Conservation (phyloP, 2,888 invertebrate genomes). For the Idaea straminata region DNA sequence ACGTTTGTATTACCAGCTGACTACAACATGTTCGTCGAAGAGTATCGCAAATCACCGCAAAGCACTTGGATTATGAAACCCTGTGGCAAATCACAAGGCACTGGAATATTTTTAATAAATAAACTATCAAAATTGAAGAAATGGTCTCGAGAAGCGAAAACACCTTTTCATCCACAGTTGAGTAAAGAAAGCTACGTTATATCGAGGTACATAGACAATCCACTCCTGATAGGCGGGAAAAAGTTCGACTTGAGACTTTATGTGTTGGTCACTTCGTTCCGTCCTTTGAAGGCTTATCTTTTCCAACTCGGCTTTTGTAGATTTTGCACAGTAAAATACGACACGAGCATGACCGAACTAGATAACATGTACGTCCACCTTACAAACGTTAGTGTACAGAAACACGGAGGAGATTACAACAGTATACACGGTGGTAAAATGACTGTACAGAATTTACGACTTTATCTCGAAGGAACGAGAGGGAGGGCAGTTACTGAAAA, state of each 20-base stretch:
- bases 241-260: slow-evolving; percentile 97
- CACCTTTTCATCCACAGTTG: slow-evolving; percentile 90
- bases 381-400: slow-evolving; percentile 98
- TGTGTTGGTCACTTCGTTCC: slow-evolving; percentile 95
- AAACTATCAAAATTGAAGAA: slow-evolving; percentile 95
- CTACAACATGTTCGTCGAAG: slow-evolving; percentile 98
- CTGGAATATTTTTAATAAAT: slow-evolving; percentile 97
- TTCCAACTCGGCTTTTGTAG: slow-evolving; percentile 96
- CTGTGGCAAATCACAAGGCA: slow-evolving; percentile 95
- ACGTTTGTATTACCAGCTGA: slow-evolving; percentile 97
- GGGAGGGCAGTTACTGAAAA: slow-evolving; percentile 94
- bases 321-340: slow-evolving; percentile 97
- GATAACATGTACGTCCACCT: slow-evolving; percentile 97
- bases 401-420: slow-evolving; percentile 97
- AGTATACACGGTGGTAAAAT: slow-evolving; percentile 96
- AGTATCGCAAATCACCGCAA: slow-evolving; percentile 95
- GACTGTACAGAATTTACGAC: slow-evolving; percentile 93
- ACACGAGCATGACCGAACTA: slow-evolving; percentile 91
- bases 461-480: slow-evolving; percentile 94
- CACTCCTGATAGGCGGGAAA: slow-evolving; percentile 95
- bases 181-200: slow-evolving; percentile 95
- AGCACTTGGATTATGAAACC: slow-evolving; percentile 99
- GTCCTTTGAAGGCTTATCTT: slow-evolving; percentile 95
- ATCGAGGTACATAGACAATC: slow-evolving; percentile 98
- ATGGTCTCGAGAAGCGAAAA: slow-evolving; percentile 93